Base-by-base conservation (phyloP, 2,113 vertebrate genomes). In the Australoheros scitulus region DNA sequence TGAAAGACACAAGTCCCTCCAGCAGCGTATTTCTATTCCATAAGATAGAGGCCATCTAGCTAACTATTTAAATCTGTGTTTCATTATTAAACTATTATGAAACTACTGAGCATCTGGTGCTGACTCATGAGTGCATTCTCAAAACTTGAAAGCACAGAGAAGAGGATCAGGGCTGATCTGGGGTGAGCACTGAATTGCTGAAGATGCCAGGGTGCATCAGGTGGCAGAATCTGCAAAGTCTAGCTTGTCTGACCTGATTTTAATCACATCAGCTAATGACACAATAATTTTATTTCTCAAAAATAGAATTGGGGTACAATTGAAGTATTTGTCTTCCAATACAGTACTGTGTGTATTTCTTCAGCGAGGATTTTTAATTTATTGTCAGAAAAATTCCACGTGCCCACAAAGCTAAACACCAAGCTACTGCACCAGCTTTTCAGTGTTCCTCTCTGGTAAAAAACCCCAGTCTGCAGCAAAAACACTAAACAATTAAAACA, bases 221-320 rank as follows among this genome's bases (percentile, higher is more conserved):
- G 68, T 76, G 50, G 52, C 24, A 59, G 34, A 79, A 34, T 79
- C 34, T 74, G 63, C 17, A 84, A 52, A 74, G 26, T 34, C 58
- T 56, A 29, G 20, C 41, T 50, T 32, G 24, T 77, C 18, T 38
- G 64, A 32, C 68, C 50, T 20, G 11, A 79, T 57, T 79, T 52
- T 6, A 41, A 43, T 56, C 52, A n/a, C 52, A 43, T 58, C 26
- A 60, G 47, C 9, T 1, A 36, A 72, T 36, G 26, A 60, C 18
- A 1, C n/a, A n/a, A n/a, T n/a, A n/a, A 68, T 18, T 43, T 47
- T 18, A 41, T 68, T 68, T 47, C 22, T 6, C 24, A 26, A 43
- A 43, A 47, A 68, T 2, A 11, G 1, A 68, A 47, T 11, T 26
- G 22, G 26, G 41, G 50, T n/a, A 24, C 26, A 70, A 20, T 29